Conservation (phyloP, 2,888 invertebrate genomes). For the Drosophila formosana region DNA sequence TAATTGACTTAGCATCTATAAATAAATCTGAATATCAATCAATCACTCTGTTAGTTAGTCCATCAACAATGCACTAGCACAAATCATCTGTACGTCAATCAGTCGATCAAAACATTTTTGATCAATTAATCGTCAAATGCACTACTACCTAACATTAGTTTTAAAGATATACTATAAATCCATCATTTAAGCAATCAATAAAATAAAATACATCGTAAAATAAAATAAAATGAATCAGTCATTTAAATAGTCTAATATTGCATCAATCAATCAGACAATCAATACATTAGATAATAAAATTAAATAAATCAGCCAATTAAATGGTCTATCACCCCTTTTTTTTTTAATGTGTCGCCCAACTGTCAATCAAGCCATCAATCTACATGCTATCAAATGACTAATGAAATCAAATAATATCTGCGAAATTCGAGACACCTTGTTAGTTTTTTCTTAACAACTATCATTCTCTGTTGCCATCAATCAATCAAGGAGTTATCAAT, state of each 20-base stretch:
- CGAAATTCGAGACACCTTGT: not conserved
- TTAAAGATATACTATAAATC: too few species aligned
- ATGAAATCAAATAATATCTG: not conserved
- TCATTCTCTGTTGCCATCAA: not conserved
- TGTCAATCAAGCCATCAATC: conserved; percentile 7
- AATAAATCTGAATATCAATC: not conserved
- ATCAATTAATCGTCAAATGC: too few species aligned
- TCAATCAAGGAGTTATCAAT: not conserved
- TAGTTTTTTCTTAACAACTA: not conserved
- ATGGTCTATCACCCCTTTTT: not conserved
- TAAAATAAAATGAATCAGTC: not conserved
- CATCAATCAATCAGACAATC: conserved; percentile 7
- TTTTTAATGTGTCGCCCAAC: not conserved
- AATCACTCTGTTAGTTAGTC: not conserved
- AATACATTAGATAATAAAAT: too few species aligned
- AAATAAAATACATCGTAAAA: not conserved
- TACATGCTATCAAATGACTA: not conserved
- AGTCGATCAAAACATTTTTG: too few species aligned
- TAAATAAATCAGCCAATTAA: not conserved
- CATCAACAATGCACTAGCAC: too few species aligned
- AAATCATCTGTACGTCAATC: too few species aligned
- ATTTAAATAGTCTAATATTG: not conserved
- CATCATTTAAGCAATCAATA: too few species aligned
- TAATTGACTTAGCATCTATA: too few species aligned
- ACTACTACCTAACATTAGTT: too few species aligned